phyloP scores from a whole-genome alignment of 2,113 vertebrate species.

The Myiopsitta monachus region DNA sequence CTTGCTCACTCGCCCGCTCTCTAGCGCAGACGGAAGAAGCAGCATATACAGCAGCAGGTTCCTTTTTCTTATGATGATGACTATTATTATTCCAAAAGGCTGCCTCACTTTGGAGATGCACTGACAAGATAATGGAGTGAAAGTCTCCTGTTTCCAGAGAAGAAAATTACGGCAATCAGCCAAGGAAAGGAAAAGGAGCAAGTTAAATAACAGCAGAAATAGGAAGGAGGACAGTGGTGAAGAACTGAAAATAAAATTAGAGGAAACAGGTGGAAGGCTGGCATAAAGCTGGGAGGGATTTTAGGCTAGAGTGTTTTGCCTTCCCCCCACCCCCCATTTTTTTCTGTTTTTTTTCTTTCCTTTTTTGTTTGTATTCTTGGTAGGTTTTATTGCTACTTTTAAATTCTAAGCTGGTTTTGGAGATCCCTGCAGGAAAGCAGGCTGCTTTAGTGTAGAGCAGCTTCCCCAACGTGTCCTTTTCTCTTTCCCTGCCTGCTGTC shows the following conservation, averaged over 20 bases:
- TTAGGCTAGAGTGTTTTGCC: background rate
- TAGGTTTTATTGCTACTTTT: background rate
- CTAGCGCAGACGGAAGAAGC: slow-evolving; percentile 23
- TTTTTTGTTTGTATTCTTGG: background rate
- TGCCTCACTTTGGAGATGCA: slow-evolving; percentile 59
- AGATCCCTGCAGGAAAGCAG: background rate
- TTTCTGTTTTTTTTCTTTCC: too few species aligned
- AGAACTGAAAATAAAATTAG: slow-evolving; percentile 40
- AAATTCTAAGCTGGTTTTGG: slow-evolving; percentile 1
- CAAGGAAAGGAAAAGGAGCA: slow-evolving; percentile 34
- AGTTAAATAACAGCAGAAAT: slow-evolving; percentile 31
- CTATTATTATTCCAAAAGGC: background rate
- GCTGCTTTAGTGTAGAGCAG: background rate
- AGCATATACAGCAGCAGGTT: slow-evolving; percentile 52
- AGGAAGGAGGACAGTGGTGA: slow-evolving; percentile 33
- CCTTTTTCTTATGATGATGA: background rate
- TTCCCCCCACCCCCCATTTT: too few species aligned
- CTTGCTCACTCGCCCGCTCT: background rate
- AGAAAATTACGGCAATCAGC: slow-evolving; percentile 52
- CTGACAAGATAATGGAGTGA: slow-evolving; percentile 74
- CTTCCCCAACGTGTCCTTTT: slow-evolving; percentile 45
- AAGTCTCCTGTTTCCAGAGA: slow-evolving; percentile 47
- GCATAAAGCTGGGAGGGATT: background rate
- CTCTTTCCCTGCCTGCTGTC: slow-evolving; percentile 59
- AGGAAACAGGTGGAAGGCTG: slow-evolving; percentile 59